Evolutionary conservation across 2,888 invertebrate genomes (phyloP), one percentile per base, ranked within the genome.

Genomic region (Xanthostigma xanthostigma): DNA sequence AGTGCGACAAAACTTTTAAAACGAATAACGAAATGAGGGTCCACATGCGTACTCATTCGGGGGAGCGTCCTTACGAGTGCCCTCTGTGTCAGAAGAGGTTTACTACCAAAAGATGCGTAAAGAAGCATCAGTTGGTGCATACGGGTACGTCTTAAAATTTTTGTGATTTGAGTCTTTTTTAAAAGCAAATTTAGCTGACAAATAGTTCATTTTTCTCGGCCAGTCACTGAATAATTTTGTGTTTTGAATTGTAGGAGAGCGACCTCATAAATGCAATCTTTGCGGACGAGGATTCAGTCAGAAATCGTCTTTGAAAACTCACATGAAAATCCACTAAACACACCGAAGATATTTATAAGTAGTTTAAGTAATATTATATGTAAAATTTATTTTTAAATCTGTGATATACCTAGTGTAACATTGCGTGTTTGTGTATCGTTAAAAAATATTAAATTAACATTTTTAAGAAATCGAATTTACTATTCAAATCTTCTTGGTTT

Each of bases 1-100:
- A 46, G 11, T 46, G 46, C 41, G 41, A 46, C 14, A 46, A 46
- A 46, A 41, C 40, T 35, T 46, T 41, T 36, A 46, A 46, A 41
- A 13, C 41, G 34, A 46, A 46, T 41, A 36, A 41, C 35, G 41
- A 36, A 12, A 33, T 46, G 8, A 46, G 27, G 8, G 34, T 46
- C n/a, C 46, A 46, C 12, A 13, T 46, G 3, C 40, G 41, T 34
- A 41, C 40, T 37, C 46, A 46, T 36, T 41, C 46, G 12, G 42
- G 42, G 1, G 27, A 42, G 3, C 42, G 42, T 9, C 42, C 42
- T 4, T 27, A 42, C 27, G 27, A 12, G 4, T 42, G 42, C 33
- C 17, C 17, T 14, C 12, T 42, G 14, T 42, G 42, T 8, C 27
- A 17, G 17, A 42, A 42, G 2, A 42, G 17, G 9, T 42, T 42